These are phyloP conservation scores for Neoarius graeffei DNA, from an alignment of 2,113 vertebrate species.

Conservation along the genomic window DNA sequence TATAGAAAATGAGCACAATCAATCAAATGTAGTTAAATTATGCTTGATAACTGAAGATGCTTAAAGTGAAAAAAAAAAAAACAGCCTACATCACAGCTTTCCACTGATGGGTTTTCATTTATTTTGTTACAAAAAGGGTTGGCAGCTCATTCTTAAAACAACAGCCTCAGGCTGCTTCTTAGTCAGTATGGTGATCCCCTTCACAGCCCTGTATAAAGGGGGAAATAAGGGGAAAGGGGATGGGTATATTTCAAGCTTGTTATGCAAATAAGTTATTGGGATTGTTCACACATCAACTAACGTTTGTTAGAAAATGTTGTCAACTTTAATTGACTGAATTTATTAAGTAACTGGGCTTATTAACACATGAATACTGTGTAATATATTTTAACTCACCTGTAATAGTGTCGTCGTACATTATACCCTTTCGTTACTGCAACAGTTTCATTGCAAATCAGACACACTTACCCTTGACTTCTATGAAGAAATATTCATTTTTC, in stretches of 20 bases:
- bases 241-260: background rate
- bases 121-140: background rate
- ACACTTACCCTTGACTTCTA: slow-evolving; percentile 35
- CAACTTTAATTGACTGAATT: background rate
- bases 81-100: no score
- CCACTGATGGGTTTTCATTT: background rate
- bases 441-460: slow-evolving; percentile 39
- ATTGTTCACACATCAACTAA: background rate
- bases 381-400: background rate
- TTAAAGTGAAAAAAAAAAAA: no score
- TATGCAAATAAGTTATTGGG: background rate
- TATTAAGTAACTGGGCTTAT: background rate
- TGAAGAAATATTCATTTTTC: slow-evolving; percentile 46
- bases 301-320: background rate
- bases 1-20: no score
- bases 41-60: no score
- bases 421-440: slow-evolving; percentile 42
- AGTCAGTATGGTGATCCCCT: no score
- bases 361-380: background rate
- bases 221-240: background rate
- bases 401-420: slow-evolving; percentile 21
- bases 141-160: background rate
- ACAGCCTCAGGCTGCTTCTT: no score
- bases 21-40: background rate
- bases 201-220: no score